Evolutionary conservation across 2,797 vertebrate species (phyloP), one percentile per base, ranked within the genome.

Genomic region (Allobates femoralis): DNA sequence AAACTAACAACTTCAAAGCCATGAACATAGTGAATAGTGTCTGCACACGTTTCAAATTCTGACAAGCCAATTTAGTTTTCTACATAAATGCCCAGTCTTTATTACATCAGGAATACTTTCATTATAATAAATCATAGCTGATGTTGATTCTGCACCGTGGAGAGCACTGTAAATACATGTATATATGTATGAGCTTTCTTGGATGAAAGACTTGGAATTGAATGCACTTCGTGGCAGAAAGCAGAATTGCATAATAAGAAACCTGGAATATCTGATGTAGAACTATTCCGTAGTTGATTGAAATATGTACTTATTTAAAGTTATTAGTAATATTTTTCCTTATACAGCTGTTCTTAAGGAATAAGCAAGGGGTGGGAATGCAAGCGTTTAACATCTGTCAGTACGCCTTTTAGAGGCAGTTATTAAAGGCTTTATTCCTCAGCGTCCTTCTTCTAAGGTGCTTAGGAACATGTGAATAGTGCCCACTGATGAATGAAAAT

Each of bases 1-100:
- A 76, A 76, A 56, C 58, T 69, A 80, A 55, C 78, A 81, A 51
- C 16, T 50, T 69, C 10, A 46, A 58, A 86, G 50, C 30, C 26
- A 51, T 46, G n/a, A 81, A 37, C 55, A 66, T 21, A 7, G 41
- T 66, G 28, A 67, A 28, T 66, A 5, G 12, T 69, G 56, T 58
- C 30, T 64, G 51, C 53, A 56, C 37, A 37, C 58, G 58, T 53
- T 37, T 67, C 64, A 55, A 18, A 62, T 74, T 50, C 26, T 32
- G 23, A 58, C 41, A 56, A 60, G 46, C 1, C 51, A 83, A 21
- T 50, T 23, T 34, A 71, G 80, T 84, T 75, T 28, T 28, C 28
- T 21, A 30, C 67, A 56, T 83, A 32, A 83, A 46, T 21, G 41
- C 19, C 11, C 16, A 26, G 23, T 10, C 4, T 50, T 50, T 14